Percentiles rank a stretch among this genome's conserved stretches.
Evolutionary conservation across 2,888 invertebrate genomes (phyloP).

Genomic region (Spilarctia lutea): DNA sequence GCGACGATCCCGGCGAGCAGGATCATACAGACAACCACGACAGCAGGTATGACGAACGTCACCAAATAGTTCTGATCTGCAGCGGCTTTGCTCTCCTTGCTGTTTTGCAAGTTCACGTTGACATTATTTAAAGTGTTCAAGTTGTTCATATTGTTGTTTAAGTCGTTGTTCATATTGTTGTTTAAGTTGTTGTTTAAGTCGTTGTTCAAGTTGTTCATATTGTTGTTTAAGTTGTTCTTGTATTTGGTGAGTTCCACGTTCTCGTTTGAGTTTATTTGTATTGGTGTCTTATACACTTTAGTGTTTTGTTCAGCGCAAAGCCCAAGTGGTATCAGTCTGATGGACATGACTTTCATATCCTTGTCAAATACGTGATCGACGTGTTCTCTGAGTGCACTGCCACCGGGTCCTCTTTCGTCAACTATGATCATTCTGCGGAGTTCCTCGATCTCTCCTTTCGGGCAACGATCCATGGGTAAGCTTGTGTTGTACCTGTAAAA

Average conservation of each 20-base stretch:
- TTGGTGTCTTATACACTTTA: constrained; percentile 67
- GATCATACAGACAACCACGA: constrained; percentile 95
- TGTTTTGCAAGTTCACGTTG: constrained; percentile 55
- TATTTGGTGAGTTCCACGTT: not conserved
- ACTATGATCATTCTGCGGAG: constrained; percentile 91
- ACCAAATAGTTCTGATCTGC: constrained; percentile 85
- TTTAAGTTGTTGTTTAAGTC: too few relatives aligned
- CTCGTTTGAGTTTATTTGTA: constrained; percentile 60
- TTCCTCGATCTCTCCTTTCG: constrained; percentile 91
- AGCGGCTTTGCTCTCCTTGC: constrained; percentile 64
- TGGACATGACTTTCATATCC: constrained; percentile 90
- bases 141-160: too few relatives aligned
- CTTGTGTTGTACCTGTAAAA: constrained; percentile 90
- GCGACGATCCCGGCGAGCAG: constrained; percentile 95
- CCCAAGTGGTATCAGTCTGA: constrained; percentile 87
- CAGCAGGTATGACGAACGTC: constrained; percentile 95
- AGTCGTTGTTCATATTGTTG: too few relatives aligned
- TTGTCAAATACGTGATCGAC: constrained; percentile 90
- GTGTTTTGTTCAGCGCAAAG: constrained; percentile 85
- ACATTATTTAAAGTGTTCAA: not conserved
- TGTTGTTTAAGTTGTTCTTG: not conserved
- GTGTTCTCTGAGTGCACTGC: constrained; percentile 79
- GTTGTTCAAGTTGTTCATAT: too few relatives aligned
- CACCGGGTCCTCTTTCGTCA: constrained; percentile 81
- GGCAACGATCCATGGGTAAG: constrained; percentile 90